These are phyloP conservation scores for Silurus glanis DNA, from an alignment of 2,113 vertebrate species.

Conservation along the genomic window DNA sequence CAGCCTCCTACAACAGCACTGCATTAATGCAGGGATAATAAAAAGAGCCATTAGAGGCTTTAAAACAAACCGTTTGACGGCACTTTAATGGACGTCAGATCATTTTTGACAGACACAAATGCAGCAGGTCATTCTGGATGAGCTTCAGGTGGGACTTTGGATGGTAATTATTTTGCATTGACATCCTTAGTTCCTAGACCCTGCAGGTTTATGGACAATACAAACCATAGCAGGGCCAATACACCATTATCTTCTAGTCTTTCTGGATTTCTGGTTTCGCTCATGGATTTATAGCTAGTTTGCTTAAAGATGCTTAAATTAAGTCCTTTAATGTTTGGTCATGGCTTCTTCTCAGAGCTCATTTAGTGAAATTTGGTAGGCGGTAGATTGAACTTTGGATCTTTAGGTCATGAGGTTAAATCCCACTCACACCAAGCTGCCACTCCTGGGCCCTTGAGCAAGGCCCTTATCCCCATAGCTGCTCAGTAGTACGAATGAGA, in stretches of 20 bases:
- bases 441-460: no score
- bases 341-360: no score
- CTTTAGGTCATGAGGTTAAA: no score
- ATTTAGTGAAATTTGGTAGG: no score
- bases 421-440: no score
- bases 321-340: no score
- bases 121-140: background rate
- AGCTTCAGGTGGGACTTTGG: background rate
- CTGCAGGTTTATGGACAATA: background rate
- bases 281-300: no score
- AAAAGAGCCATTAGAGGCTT: slow-evolving; percentile 3
- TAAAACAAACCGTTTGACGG: background rate
- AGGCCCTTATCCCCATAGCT: no score
- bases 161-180: background rate
- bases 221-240: background rate
- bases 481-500: no score
- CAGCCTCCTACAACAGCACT: background rate
- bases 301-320: no score
- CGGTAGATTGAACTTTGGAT: no score
- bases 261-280: background rate
- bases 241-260: background rate
- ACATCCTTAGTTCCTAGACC: background rate
- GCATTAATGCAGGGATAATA: background rate
- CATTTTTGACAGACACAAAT: background rate
- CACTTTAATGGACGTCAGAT: background rate